A percentile compares a stretch with the other conserved stretches of the same genome.
Conservation (phyloP, 2,888 invertebrate genomes). For the Aplocera efformata region DNA sequence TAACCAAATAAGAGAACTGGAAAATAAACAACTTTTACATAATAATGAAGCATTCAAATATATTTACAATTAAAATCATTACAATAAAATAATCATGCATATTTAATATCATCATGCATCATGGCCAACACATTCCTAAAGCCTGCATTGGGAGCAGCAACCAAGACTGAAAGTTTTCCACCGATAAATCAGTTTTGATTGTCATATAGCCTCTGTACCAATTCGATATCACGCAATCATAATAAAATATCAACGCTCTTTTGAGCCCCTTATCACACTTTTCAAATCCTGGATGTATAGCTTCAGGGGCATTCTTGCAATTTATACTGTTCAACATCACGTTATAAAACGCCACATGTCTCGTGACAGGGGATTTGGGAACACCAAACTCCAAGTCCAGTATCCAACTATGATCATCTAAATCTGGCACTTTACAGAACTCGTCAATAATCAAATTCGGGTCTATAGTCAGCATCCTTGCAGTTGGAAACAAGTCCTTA, state of each 20-base stretch:
- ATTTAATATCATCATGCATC: constrained; percentile 20
- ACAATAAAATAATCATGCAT: constrained; percentile 15
- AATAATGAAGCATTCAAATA: constrained; percentile 10
- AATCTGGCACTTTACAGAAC: constrained; percentile 47
- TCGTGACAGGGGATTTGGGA: constrained; percentile 41
- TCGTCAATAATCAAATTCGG: constrained; percentile 60
- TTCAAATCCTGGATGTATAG: constrained; percentile 60
- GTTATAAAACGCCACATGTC: constrained; percentile 52
- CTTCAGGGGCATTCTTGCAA: constrained; percentile 51
- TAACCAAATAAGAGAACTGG: too few species aligned
- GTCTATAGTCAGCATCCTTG: constrained; percentile 47
- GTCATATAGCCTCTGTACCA: constrained; percentile 56
- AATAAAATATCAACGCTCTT: constrained; percentile 48
- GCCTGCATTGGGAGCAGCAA: constrained; percentile 48
- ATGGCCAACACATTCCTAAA: constrained; percentile 64
- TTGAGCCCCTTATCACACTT: constrained; percentile 51
- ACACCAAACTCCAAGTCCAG: constrained; percentile 61
- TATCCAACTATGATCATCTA: constrained; percentile 49
- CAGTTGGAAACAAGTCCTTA: constrained; percentile 50
- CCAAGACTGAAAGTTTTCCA: constrained; percentile 62
- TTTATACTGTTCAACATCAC: constrained; percentile 51
- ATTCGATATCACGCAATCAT: constrained; percentile 50
- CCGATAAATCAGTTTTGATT: constrained; percentile 45
- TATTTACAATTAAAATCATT: constrained; percentile 16
- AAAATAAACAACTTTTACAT: too few species aligned